Base-by-base conservation (phyloP, 2,888 invertebrate genomes). In the Salpingus planirostris region DNA sequence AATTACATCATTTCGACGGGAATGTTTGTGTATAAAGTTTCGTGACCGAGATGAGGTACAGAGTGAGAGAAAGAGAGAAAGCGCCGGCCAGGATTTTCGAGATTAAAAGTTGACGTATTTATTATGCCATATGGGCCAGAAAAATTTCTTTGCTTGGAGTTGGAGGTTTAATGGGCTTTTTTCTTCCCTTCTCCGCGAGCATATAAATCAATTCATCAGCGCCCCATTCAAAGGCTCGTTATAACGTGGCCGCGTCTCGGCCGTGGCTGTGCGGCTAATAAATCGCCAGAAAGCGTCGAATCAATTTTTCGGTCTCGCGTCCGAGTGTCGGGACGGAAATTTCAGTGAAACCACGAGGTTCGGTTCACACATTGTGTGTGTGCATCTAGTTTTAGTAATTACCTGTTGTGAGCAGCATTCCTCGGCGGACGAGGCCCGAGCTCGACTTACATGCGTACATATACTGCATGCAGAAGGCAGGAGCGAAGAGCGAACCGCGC, bases 371-470 rank as follows among this genome's bases (percentile, higher is more conserved):
- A 18, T 18, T 6, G 18, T 5, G 5, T 18, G 18, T 18, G 38
- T 38, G 38, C 38, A 38, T 38, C 38, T 38, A 34, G 33, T 38
- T n/a, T 31, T 34, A 29, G 38, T 38, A 38, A 38, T 38, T 38
- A 38, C 38, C 38, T 34, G 38, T 38, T 31, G 38, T 38, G 38
- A 38, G 31, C 38, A 31, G 34, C 38, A 38, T 38, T 38, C 38
- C 38, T 34, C 29, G 28, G 28, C 38, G n/a, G n/a, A n/a, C n/a
- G n/a, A n/a, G n/a, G n/a, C n/a, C n/a, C n/a, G n/a, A n/a, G n/a
- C n/a, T n/a, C n/a, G n/a, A n/a, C n/a, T n/a, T n/a, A n/a, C n/a
- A n/a, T n/a, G n/a, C n/a, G n/a, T n/a, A n/a, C n/a, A n/a, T n/a
- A n/a, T n/a, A n/a, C n/a, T n/a, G n/a, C n/a, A n/a, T n/a, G n/a